A percentile compares a stretch with the other conserved stretches of the same genome.
phyloP scores from a whole-genome alignment of 2,888 invertebrate genomes.

The Prenolepis imparis region DNA sequence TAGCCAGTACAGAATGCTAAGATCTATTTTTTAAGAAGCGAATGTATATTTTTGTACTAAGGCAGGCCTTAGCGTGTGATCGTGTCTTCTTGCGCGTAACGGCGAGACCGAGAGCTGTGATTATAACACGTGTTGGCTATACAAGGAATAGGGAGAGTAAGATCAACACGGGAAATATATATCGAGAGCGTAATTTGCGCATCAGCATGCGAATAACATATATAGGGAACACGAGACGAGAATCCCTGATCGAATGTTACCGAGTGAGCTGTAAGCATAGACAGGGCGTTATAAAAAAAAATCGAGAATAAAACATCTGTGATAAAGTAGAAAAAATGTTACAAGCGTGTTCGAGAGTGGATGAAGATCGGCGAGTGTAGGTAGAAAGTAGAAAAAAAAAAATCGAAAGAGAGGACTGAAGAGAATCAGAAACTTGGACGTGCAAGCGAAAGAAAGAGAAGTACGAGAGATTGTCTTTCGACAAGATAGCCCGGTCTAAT shows the following conservation, averaged over 20 bases:
- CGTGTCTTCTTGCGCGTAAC: constrained; percentile 75
- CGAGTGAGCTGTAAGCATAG: constrained; percentile 71
- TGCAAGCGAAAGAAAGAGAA: constrained; percentile 29
- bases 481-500: constrained; percentile 74
- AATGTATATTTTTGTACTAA: constrained; percentile 86
- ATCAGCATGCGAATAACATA: constrained; percentile 42
- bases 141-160: constrained; percentile 47
- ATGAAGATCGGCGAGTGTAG: constrained; percentile 45
- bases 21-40: constrained; percentile 86
- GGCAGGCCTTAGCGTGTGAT: constrained; percentile 85
- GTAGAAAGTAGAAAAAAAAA: constrained; percentile 1
- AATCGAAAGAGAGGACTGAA: constrained; percentile 52
- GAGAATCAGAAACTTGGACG: constrained; percentile 28
- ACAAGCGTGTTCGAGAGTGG: constrained; percentile 78
- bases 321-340: constrained; percentile 80
- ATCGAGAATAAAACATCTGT: constrained; percentile 81
- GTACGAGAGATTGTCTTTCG: constrained; percentile 65
- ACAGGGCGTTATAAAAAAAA: constrained; percentile 63
- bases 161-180: constrained; percentile 12
- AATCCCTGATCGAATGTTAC: constrained; percentile 60
- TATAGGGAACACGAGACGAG: constrained; percentile 49
- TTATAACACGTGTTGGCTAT: constrained; percentile 72
- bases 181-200: constrained; percentile 40
- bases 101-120: constrained; percentile 75
- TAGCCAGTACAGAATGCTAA: constrained; percentile 83